phyloP scores from a whole-genome alignment of 1,140 invertebrate genomes.

The Gryllus bimaculatus region DNA sequence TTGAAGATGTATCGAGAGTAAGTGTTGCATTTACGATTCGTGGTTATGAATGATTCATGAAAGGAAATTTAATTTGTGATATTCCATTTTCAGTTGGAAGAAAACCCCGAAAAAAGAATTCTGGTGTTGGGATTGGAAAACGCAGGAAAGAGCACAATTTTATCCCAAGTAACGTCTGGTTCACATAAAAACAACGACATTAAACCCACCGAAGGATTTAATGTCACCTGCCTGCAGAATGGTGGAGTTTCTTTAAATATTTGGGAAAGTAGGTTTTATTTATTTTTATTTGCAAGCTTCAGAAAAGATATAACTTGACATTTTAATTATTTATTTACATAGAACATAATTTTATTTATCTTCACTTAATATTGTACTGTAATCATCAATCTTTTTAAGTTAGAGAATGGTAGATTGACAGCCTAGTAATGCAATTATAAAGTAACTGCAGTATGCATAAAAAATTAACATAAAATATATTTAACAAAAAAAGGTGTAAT shows the following conservation, averaged over 20 bases:
- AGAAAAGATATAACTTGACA: neutral
- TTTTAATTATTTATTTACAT: neutral
- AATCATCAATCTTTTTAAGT: too few species aligned
- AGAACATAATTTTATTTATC: too few species aligned
- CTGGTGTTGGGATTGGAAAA: conserved; percentile 36
- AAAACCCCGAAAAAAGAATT: conserved; percentile 34
- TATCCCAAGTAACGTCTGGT: conserved; percentile 32
- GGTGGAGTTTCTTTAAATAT: conserved; percentile 32
- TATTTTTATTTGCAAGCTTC: neutral
- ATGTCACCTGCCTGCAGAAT: conserved; percentile 32
- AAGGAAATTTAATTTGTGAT: neutral
- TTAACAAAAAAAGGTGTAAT: too few species aligned
- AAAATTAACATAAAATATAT: too few species aligned
- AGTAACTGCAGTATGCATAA: too few species aligned
- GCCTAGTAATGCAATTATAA: too few species aligned
- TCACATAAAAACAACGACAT: conserved; percentile 26
- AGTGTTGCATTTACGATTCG: conserved; percentile 16
- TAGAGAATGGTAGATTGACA: too few species aligned
- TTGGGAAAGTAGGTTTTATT: conserved; percentile 34
- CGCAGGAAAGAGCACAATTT: conserved; percentile 36
- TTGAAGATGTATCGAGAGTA: conserved; percentile 38
- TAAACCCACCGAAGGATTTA: conserved; percentile 34
- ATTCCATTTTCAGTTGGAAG: conserved; percentile 25
- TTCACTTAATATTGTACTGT: too few species aligned
- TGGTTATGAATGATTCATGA: neutral